Evolutionary conservation across 2,113 vertebrate species (phyloP), one percentile per base, ranked within the genome.

Genomic region (Microtus montanus): DNA sequence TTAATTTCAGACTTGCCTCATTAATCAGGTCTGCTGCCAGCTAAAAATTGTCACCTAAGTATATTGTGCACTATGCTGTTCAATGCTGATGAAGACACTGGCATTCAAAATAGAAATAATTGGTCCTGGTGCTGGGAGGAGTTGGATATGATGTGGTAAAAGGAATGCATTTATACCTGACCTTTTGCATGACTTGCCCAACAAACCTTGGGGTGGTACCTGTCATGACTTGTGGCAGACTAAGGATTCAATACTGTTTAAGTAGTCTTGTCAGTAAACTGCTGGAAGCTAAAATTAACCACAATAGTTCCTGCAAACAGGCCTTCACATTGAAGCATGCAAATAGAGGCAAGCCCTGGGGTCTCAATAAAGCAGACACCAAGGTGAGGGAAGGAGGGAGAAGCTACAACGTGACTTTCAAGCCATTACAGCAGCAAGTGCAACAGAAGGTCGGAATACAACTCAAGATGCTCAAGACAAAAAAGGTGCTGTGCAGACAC

Each of bases 1-100:
- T 97, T 98, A 97, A 98, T 98, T 98, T 98, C 97, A 97, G 87
- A 35, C 82, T 52, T 98, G 97, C 96, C 97, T 98, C 98, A 98
- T 98, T 98, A 98, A 98, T 98, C 97, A 98, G 95, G 95, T 97
- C 93, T 97, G 97, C 98, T 91, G 77, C 87, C 75, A 98, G 96
- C 98, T 97, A 97, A 97, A 96, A 97, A 97, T 75, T 96, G 96
- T 98, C 97, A 98, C 96, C 96, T 95, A 96, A 95, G 90, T 97
- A 74, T 95, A 86, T 92, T 98, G 97, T 96, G 87, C 90, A 98
- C 98, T 98, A 94, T 92, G 79, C 92, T 93, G 26, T 54, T n/a
- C 85, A 73, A 79, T 96, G 79, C 91, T 97, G 95, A 97, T 97
- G 97, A 98, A 97, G 96, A 98, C 94, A 94, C 93, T 97, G 97